phyloP scores from a whole-genome alignment of 2,888 invertebrate species.

The Macaria liturata region DNA sequence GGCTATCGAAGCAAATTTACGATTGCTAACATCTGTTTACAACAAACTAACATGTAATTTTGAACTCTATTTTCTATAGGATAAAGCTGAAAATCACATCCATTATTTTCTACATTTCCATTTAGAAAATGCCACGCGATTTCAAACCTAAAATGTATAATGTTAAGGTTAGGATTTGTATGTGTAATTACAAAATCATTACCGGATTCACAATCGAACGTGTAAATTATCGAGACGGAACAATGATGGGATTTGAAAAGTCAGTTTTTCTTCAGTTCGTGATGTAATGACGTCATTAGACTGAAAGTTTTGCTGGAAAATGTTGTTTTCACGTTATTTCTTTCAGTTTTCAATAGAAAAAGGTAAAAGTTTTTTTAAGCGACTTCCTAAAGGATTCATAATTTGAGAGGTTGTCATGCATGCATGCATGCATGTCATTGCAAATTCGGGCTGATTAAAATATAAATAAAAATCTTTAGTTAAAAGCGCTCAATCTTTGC shows the following conservation, averaged over 20 bases:
- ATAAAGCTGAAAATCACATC: constrained; percentile 4
- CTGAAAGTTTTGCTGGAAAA: not conserved
- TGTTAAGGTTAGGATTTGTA: constrained; percentile 7
- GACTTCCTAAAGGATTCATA: too few species aligned
- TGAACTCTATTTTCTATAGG: constrained; percentile 1
- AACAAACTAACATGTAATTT: constrained; percentile 3
- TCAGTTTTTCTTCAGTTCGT: constrained; percentile 1
- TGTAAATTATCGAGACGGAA: constrained; percentile 28
- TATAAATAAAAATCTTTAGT: too few species aligned
- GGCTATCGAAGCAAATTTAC: constrained; percentile 31
- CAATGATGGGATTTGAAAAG: constrained; percentile 22
- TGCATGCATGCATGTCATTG: too few species aligned
- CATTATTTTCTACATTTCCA: not conserved
- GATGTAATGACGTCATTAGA: constrained; percentile 4
- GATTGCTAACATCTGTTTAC: constrained; percentile 24
- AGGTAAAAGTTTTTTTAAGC: too few species aligned
- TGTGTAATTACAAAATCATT: constrained; percentile 6
- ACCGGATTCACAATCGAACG: constrained; percentile 24
- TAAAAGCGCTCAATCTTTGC: too few species aligned
- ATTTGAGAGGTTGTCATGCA: too few species aligned
- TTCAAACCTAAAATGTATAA: constrained; percentile 5
- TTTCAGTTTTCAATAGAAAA: too few species aligned
- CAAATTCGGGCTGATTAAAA: too few species aligned
- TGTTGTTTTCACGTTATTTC: too few species aligned
- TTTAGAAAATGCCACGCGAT: constrained; percentile 3